A percentile compares a stretch with the other conserved stretches of the same genome.
Conservation (phyloP, 2,113 vertebrate species). For the Centropristis striata region DNA sequence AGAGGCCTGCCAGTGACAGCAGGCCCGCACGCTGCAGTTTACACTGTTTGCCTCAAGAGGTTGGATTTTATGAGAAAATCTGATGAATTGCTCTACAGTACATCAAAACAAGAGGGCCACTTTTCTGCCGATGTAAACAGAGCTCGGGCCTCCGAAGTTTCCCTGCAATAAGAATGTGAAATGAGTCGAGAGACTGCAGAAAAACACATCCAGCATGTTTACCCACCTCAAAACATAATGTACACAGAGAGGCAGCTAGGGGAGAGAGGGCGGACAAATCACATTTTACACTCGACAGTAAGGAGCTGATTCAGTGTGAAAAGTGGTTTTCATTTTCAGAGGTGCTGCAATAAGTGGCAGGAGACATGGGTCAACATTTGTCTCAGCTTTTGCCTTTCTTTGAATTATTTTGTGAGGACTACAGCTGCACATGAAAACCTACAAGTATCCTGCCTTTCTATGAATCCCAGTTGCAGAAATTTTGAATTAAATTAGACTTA, state of each 20-base stretch:
- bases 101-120: conserved; percentile 14
- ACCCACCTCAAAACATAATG: conserved; percentile 20
- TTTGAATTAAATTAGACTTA: background rate
- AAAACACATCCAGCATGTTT: conserved; percentile 40
- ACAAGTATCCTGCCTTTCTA: background rate
- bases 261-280: background rate
- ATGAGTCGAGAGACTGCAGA: conserved; percentile 36
- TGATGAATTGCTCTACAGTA: conserved; percentile 46
- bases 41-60: conserved; percentile 38
- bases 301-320: conserved; percentile 10
- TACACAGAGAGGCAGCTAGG: conserved; percentile 7
- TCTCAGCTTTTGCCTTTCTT: conserved; percentile 4
- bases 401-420: background rate
- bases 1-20: conserved; percentile 25
- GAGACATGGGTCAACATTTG: background rate
- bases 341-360: background rate
- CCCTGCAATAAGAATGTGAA: conserved; percentile 24
- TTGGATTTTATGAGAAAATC: conserved; percentile 38
- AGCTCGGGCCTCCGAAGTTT: conserved; percentile 21
- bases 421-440: background rate
- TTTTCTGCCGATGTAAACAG: conserved; percentile 37
- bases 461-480: background rate
- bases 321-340: conserved; percentile 10
- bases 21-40: conserved; percentile 24
- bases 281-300: background rate